Evolutionary conservation across 2,113 vertebrate species (phyloP).

Genomic region (Ictidomys tridecemlineatus): DNA sequence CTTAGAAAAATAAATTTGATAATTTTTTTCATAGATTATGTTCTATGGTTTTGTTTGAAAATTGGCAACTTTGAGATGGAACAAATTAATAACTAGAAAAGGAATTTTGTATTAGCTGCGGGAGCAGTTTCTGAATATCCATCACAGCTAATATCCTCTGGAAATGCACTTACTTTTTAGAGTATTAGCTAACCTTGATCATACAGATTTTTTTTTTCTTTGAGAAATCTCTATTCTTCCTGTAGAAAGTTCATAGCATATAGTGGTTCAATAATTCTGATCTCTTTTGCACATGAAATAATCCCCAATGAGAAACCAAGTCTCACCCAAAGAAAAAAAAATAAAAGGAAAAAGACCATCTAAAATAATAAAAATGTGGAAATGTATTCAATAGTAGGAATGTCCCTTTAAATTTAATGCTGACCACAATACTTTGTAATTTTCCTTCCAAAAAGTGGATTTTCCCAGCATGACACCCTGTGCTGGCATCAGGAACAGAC

Average conservation of each 20-base stretch:
- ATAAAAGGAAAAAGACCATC: not conserved
- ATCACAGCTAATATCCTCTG: not conserved
- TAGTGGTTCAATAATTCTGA: not conserved
- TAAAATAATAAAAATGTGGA: constrained; percentile 31
- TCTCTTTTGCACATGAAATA: constrained; percentile 26
- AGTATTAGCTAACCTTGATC: not conserved
- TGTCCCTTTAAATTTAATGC: constrained; percentile 79
- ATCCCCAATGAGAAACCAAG: not conserved
- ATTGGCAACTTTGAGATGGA: not conserved
- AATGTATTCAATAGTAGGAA: not conserved
- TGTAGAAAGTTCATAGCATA: not conserved
- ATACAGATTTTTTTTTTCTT: not conserved
- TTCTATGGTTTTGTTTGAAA: not conserved
- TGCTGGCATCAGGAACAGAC: constrained; percentile 62
- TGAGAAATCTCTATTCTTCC: not conserved
- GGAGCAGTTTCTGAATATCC: not conserved
- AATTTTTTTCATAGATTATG: not conserved
- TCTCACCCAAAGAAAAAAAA: not conserved
- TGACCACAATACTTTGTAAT: constrained; percentile 76
- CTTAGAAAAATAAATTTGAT: not conserved
- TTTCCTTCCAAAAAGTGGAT: constrained; percentile 71
- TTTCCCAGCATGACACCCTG: constrained; percentile 75
- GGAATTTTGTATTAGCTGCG: not conserved
- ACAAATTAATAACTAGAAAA: not conserved
- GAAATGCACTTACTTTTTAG: not conserved